Evolutionary conservation across 2,797 vertebrate genomes (phyloP), one percentile per base, ranked within the genome.

Genomic region (Cottoperca gobio): DNA sequence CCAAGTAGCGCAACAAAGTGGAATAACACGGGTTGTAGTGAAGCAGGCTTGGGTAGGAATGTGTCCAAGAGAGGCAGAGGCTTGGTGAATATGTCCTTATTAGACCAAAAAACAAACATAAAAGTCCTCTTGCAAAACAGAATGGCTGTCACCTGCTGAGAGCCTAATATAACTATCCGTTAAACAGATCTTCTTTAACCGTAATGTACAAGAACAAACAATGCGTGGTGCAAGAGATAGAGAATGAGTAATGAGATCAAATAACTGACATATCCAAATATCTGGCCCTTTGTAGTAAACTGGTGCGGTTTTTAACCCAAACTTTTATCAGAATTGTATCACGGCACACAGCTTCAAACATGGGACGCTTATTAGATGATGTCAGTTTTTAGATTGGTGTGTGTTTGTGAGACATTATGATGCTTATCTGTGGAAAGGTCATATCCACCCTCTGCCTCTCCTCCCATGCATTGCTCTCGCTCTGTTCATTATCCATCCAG

Each of bases 351-450:
- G 31, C 35, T 46, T 81, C 61, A 62, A 52, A 83, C 37, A 48
- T 46, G 31, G 24, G 28, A 23, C 3, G 13, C 55, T 61, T 68
- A 76, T 83, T 42, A 68, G 21, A 70, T 46, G 9, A 42, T 70
- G 57, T 54, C 45, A 26, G 21, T 70, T 76, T 81, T 64, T 13
- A 61, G 40, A 43, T n/a, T 16, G 17, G 49, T 63, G 68, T 64
- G 43, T 55, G 33, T 70, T 69, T 69, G 19, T 31, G 76, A 84
- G 63, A 86, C 80, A 89, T 89, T 88, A 89, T 90, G 81, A 81
- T 86, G 78, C 79, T 91, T 85, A 88, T 88, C 86, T 93, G 80
- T 82, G 76, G 60, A 93, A 93, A 94, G 93, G 93, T 94, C 93
- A 93, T 57, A 83, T 90, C 84, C 79, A 86, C 81, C 84, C 86